A percentile compares a stretch with the other conserved stretches of the same genome.
phyloP scores from a whole-genome alignment of 2,113 vertebrate species.

The rat (Rattus norvegicus) region DNA sequence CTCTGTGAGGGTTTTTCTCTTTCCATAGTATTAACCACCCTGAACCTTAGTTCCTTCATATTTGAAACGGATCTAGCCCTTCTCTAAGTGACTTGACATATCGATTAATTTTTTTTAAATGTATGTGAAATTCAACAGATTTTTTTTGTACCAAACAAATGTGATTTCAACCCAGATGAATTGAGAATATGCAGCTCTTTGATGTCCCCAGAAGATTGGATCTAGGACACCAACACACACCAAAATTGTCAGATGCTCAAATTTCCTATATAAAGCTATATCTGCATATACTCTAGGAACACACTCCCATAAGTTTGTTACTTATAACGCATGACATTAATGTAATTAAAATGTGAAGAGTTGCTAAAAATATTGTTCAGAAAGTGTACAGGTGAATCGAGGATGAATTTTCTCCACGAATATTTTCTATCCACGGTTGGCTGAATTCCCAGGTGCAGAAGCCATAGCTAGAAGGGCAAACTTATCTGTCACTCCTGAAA shows the following conservation, averaged over 20 bases:
- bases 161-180: not conserved
- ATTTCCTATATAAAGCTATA: not conserved
- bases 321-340: not conserved
- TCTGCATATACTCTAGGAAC: too few relatives aligned
- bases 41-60: conserved; percentile 5
- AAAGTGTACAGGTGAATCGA: not conserved
- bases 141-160: not conserved
- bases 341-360: not conserved
- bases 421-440: not conserved
- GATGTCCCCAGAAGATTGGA: not conserved
- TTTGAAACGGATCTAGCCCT: not conserved
- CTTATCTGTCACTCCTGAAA: not conserved
- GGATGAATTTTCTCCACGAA: not conserved
- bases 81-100: conserved; percentile 20
- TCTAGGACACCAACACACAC: not conserved
- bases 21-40: not conserved
- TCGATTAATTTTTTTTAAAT: not conserved
- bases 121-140: not conserved
- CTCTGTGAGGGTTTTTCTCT: not conserved
- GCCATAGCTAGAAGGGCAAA: not conserved
- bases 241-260: not conserved
- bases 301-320: not conserved
- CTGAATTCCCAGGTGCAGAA: not conserved
- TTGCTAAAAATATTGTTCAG: not conserved
- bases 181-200: not conserved